These are phyloP conservation scores for Miltochrista miniata DNA, from an alignment of 2,888 invertebrate genomes.

Conservation along the genomic window DNA sequence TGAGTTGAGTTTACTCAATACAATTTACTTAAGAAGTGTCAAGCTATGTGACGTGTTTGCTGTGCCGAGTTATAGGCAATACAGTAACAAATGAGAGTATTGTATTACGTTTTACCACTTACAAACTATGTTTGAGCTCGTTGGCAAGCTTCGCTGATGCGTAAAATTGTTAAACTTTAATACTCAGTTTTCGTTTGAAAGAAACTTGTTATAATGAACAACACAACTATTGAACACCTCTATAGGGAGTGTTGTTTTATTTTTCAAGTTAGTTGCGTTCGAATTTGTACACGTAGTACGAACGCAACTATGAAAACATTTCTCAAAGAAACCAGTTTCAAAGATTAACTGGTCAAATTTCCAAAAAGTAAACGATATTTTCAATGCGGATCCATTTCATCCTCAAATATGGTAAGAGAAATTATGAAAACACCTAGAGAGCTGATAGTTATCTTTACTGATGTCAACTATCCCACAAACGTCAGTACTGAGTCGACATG, in stretches of 20 bases:
- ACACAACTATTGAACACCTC: slow-evolving; percentile 25
- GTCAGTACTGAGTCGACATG: slow-evolving; percentile 65
- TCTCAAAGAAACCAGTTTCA: no score
- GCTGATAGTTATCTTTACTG: slow-evolving; percentile 66
- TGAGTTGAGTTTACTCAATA: slow-evolving; percentile 50
- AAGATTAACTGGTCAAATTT: not conserved
- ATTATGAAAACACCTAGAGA: slow-evolving; percentile 70
- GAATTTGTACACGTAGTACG: no score
- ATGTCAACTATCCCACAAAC: slow-evolving; percentile 77
- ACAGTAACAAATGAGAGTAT: slow-evolving; percentile 64
- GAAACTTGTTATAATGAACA: slow-evolving; percentile 36
- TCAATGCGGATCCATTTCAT: slow-evolving; percentile 31
- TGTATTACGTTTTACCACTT: slow-evolving; percentile 61
- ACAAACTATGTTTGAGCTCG: slow-evolving; percentile 50
- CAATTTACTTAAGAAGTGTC: slow-evolving; percentile 45
- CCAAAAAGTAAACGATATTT: slow-evolving; percentile 23
- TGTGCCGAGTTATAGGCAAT: slow-evolving; percentile 54
- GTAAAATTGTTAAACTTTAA: slow-evolving; percentile 52
- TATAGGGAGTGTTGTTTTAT: slow-evolving; percentile 3
- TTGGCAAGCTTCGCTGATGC: slow-evolving; percentile 52
- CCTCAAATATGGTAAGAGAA: slow-evolving; percentile 63
- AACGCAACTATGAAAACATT: no score
- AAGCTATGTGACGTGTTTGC: slow-evolving; percentile 61
- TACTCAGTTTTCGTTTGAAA: slow-evolving; percentile 38
- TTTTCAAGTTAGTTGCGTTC: no score